Evolutionary conservation across 2,113 vertebrate species (phyloP).

Genomic region (Globicephala melas): DNA sequence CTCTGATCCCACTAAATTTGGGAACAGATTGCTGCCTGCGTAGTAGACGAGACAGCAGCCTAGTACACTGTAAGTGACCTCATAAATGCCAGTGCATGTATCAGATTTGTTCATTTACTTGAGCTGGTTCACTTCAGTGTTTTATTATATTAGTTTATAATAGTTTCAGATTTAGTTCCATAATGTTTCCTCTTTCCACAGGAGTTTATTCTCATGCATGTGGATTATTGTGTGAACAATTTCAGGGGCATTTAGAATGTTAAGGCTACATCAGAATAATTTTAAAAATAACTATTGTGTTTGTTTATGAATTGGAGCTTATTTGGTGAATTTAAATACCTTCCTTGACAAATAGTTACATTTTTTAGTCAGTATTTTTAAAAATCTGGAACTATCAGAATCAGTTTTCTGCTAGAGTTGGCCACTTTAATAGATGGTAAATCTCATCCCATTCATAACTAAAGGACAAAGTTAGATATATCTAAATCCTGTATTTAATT

Average conservation of each 20-base stretch:
- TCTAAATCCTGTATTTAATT: not conserved
- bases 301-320: not conserved
- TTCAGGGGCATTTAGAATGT: not conserved
- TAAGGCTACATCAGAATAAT: not conserved
- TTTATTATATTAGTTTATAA: not conserved
- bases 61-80: not conserved
- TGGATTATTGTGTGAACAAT: not conserved
- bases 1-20: not conserved
- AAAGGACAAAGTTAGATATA: not conserved
- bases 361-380: slow-evolving; percentile 10
- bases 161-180: not conserved
- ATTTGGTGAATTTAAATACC: not conserved
- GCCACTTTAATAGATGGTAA: slow-evolving; percentile 9
- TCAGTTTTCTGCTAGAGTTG: not conserved
- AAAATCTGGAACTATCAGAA: not conserved
- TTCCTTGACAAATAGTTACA: not conserved
- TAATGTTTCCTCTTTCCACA: not conserved
- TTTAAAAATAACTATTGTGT: not conserved
- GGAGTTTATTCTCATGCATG: not conserved
- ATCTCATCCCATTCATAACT: not conserved
- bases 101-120: not conserved
- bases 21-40: not conserved
- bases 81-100: not conserved
- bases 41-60: too few species aligned
- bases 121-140: not conserved